These are phyloP conservation scores for Poecilia wingei DNA, from an alignment of 2,797 vertebrate genomes.

Conservation along the genomic window DNA sequence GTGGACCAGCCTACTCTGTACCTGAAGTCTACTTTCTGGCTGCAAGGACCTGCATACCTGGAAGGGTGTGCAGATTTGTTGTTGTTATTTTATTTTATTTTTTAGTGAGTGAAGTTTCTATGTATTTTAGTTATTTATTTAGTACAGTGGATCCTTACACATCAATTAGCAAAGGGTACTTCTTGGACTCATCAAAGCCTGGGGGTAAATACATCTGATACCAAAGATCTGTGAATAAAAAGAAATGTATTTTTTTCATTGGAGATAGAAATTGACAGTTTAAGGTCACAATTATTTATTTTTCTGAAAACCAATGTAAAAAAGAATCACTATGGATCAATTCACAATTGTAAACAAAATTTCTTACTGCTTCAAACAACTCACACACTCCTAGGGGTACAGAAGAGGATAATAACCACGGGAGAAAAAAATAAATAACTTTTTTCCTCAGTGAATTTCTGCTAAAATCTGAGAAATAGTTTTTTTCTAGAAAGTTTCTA, in stretches of 20 bases:
- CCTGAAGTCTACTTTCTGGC: slow-evolving; percentile 86
- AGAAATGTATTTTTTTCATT: background rate
- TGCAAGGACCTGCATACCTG: slow-evolving; percentile 95
- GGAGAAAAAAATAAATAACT: no score
- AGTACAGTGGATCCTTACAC: slow-evolving; percentile 86
- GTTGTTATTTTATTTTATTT: background rate
- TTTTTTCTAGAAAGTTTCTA: no score
- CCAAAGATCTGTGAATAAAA: slow-evolving; percentile 85
- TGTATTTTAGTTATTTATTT: background rate
- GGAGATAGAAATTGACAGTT: background rate
- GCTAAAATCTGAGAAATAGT: no score
- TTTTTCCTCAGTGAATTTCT: no score
- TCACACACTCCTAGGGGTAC: no score
- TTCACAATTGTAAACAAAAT: background rate
- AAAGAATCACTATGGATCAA: background rate
- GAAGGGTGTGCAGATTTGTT: background rate
- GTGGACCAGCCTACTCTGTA: slow-evolving; percentile 90
- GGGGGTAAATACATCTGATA: slow-evolving; percentile 95
- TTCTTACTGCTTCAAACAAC: background rate
- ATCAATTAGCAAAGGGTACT: slow-evolving; percentile 94
- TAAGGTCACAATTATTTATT: background rate
- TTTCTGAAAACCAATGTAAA: background rate
- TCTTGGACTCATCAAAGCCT: slow-evolving; percentile 88
- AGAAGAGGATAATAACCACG: no score
- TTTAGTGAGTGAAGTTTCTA: background rate